These are phyloP conservation scores for Pangasius djambal DNA, from an alignment of 2,797 vertebrate species.

Conservation along the genomic window DNA sequence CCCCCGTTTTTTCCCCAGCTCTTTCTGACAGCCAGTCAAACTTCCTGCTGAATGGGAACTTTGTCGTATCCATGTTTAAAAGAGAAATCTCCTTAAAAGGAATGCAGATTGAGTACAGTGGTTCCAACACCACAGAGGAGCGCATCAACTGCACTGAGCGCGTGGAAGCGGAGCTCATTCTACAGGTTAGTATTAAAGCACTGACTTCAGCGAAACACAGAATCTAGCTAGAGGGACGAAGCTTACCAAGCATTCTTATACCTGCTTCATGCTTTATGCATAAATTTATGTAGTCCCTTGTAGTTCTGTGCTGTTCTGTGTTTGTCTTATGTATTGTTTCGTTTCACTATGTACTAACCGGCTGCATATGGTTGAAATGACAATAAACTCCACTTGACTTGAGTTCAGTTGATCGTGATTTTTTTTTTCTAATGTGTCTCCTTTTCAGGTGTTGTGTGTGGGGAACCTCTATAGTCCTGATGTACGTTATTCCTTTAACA, in stretches of 20 bases:
- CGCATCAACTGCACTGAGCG: slow-evolving; percentile 93
- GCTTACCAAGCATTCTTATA: not conserved
- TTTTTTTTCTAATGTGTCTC: not conserved
- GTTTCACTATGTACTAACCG: too few relatives aligned
- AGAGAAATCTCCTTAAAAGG: slow-evolving; percentile 90
- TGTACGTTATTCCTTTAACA: slow-evolving; percentile 90
- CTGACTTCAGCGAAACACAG: not conserved
- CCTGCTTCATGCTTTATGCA: too few relatives aligned
- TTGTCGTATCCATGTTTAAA: slow-evolving; percentile 97
- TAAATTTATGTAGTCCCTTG: too few relatives aligned
- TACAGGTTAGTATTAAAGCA: slow-evolving; percentile 81
- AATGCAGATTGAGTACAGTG: slow-evolving; percentile 90
- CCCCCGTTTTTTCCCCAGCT: slow-evolving; percentile 73
- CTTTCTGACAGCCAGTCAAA: slow-evolving; percentile 89
- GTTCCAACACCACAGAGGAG: slow-evolving; percentile 89
- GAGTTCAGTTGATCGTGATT: not conserved
- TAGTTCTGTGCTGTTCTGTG: too few relatives aligned
- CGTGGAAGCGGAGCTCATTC: slow-evolving; percentile 85
- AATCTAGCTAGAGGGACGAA: not conserved
- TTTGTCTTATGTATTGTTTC: too few relatives aligned
- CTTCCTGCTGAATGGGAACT: slow-evolving; percentile 94
- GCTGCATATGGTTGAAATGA: too few relatives aligned
- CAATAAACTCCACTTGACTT: not conserved
- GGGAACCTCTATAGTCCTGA: slow-evolving; percentile 95
- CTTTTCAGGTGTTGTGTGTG: slow-evolving; percentile 91